Conservation (phyloP, 2,888 invertebrate genomes). For the Polydrusus cervinus region DNA sequence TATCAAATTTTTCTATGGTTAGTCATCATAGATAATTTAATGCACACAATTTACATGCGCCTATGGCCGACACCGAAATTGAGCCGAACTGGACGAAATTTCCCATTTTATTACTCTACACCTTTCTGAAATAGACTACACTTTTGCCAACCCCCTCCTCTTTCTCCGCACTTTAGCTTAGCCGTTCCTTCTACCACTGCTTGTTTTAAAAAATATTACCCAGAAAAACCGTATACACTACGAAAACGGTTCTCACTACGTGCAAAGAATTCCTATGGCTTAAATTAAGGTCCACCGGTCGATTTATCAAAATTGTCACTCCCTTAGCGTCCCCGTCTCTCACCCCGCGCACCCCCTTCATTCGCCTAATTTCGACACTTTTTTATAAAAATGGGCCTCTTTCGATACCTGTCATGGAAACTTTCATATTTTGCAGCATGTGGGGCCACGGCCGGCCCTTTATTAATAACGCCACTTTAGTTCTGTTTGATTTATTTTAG, state of each 20-base stretch:
- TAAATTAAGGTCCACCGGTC: slow-evolving; percentile 44
- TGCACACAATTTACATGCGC: no score
- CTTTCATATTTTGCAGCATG: slow-evolving; percentile 51
- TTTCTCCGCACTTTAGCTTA: no score
- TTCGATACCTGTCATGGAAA: slow-evolving; percentile 51
- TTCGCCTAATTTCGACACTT: slow-evolving; percentile 49
- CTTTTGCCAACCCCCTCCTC: no score
- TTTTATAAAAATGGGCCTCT: slow-evolving; percentile 50
- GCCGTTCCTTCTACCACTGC: slow-evolving; percentile 6
- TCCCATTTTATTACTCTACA: no score
- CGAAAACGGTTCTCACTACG: slow-evolving; percentile 47
- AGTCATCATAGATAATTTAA: no score
- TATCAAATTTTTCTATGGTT: no score
- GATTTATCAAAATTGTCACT: slow-evolving; percentile 58
- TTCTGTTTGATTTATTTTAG: slow-evolving; percentile 41
- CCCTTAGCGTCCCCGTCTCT: slow-evolving; percentile 11
- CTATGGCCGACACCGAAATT: no score
- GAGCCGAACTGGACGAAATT: no score
- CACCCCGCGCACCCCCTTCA: slow-evolving; percentile 31
- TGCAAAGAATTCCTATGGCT: slow-evolving; percentile 43
- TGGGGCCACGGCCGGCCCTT: slow-evolving; percentile 24
- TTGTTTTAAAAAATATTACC: slow-evolving; percentile 35
- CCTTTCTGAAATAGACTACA: no score
- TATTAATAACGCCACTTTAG: slow-evolving; percentile 40
- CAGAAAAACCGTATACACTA: slow-evolving; percentile 49